Conservation (phyloP, 1,140 invertebrate genomes). For the Nautilus pompilius region DNA sequence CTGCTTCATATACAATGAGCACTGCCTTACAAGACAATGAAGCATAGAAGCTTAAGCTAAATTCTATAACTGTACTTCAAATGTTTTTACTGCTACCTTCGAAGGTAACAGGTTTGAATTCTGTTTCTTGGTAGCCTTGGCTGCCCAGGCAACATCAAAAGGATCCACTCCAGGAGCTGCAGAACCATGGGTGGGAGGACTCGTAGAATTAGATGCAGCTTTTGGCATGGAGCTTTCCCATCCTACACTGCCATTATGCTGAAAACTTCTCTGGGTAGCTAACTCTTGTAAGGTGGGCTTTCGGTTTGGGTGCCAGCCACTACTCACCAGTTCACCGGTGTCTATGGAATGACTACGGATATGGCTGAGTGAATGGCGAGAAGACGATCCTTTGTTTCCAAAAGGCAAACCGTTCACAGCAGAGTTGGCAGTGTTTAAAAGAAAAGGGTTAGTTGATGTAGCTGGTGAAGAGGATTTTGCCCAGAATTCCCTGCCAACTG, state of each 20-base stretch:
- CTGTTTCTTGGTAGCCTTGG: conserved; percentile 52
- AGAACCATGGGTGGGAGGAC: conserved; percentile 13
- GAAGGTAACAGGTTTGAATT: conserved; percentile 36
- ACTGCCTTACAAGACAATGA: no score
- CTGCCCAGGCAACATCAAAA: conserved; percentile 84
- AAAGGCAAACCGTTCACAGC: conserved; percentile 26
- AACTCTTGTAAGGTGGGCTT: conserved; percentile 31
- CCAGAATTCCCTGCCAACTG: conserved; percentile 28
- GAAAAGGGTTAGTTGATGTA: not conserved
- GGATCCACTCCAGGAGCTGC: conserved; percentile 62
- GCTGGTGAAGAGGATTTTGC: conserved; percentile 26
- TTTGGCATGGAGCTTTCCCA: conserved; percentile 10
- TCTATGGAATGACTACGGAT: conserved; percentile 64
- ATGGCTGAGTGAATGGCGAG: conserved; percentile 34
- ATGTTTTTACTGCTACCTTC: conserved; percentile 58
- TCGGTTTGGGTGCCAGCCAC: conserved; percentile 12
- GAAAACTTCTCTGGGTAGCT: conserved; percentile 35
- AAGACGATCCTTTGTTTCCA: not conserved
- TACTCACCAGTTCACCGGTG: conserved; percentile 34
- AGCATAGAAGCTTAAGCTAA: no score
- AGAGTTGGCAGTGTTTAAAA: not conserved
- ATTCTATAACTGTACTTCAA: conserved; percentile 63
- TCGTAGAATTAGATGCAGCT: conserved; percentile 7
- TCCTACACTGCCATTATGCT: conserved; percentile 14
- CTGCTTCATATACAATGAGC: no score